Conservation (phyloP, 2,797 vertebrate species). For the Epinephelus awoara region DNA sequence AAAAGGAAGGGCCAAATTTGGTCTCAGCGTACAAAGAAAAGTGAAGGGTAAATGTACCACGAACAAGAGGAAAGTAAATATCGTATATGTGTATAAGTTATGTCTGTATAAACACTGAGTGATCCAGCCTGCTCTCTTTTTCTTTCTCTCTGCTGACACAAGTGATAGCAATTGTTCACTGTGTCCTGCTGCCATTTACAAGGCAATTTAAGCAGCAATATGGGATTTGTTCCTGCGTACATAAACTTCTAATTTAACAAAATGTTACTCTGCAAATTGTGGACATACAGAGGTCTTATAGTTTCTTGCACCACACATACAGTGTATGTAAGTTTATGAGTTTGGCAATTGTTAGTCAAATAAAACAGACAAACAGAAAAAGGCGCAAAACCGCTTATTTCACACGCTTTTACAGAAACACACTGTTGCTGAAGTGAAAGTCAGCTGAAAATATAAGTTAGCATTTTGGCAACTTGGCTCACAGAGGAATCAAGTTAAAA, state of each 20-base stretch:
- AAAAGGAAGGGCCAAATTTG: constrained; percentile 37
- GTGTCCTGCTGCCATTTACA: constrained; percentile 33
- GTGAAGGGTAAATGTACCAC: constrained; percentile 35
- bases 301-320: background rate
- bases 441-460: background rate
- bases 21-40: constrained; percentile 40
- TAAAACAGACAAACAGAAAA: background rate
- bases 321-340: constrained; percentile 5
- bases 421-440: background rate
- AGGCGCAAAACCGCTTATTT: background rate
- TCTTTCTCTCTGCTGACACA: constrained; percentile 38
- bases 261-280: constrained; percentile 15
- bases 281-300: constrained; percentile 3
- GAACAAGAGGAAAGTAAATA: constrained; percentile 43
- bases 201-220: constrained; percentile 22
- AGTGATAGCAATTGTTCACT: constrained; percentile 23
- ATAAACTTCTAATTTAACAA: constrained; percentile 16
- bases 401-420: background rate
- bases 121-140: constrained; percentile 16
- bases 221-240: background rate
- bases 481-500: background rate
- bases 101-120: constrained; percentile 49
- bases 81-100: constrained; percentile 44
- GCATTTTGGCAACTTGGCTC: constrained; percentile 16
- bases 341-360: constrained; percentile 21